Base-by-base conservation (phyloP, 1,140 invertebrate genomes). In the Drosophila paulistorum region DNA sequence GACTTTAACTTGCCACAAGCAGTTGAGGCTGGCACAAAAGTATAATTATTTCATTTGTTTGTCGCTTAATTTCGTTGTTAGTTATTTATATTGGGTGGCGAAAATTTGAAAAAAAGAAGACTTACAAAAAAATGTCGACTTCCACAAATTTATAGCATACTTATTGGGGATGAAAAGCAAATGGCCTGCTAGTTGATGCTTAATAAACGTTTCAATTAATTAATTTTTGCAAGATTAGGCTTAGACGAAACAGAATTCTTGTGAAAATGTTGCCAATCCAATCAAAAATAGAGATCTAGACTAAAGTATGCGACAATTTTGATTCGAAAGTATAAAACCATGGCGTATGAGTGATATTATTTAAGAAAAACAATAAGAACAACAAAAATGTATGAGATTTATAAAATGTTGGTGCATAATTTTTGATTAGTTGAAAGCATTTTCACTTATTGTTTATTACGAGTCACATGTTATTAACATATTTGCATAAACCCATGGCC, bases 41-140 rank as follows among this genome's bases (percentile, higher is more conserved):
- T 68, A 82, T 75, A 82, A 79, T 71, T 79, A 82, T 83, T 79
- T 72, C 69, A 79, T 79, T 69, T 71, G 51, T 60, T 65, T 59
- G 45, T 62, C 10, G 14, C 45, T 26, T 64, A 59, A 45, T 58
- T 58, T 58, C 20, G 11, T 41, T 41, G 45, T 62, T 62, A 45
- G 45, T 62, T 62, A 62, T 62, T 62, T 30, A 30, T 41, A 62
- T 62, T 14, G 30, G 45, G 7, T 3, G 3, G 17, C 45, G 7
- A 17, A 45, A 45, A 7, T 20, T 20, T 17, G 2, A 3, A 3
- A 7, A 45, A 10, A 37, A 10, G 20, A 23, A 23, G 20, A 23
- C 20, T 23, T 23, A 17, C 17, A 23, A 23, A 23, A 23, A 23
- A 23, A 23, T 23, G 9, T 37, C 2, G 35, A 37, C 1, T 37